These are phyloP conservation scores for Drosophila navojoa DNA, from an alignment of 1,140 invertebrate genomes.

Conservation along the genomic window DNA sequence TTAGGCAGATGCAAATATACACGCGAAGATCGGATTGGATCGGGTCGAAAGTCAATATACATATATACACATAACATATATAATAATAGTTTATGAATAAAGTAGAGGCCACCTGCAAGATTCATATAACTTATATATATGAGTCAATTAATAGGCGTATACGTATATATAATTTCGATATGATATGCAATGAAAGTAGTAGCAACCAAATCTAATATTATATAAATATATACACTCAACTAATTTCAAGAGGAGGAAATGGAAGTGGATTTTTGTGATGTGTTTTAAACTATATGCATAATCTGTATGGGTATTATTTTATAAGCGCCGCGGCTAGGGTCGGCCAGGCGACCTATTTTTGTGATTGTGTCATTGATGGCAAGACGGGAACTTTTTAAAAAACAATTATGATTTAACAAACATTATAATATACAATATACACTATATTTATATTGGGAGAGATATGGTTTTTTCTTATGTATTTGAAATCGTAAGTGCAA, in stretches of 20 bases:
- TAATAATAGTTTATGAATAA: not conserved
- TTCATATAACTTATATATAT: constrained; percentile 20
- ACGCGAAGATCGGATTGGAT: constrained; percentile 2
- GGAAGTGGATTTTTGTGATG: constrained; percentile 44
- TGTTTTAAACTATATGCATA: constrained; percentile 51
- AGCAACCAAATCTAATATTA: constrained; percentile 38
- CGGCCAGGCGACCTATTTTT: constrained; percentile 28
- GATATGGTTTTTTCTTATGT: not conserved
- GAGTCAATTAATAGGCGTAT: constrained; percentile 13
- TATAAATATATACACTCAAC: constrained; percentile 14
- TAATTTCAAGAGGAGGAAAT: constrained; percentile 1
- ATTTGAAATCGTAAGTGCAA: constrained; percentile 18
- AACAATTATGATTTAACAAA: constrained; percentile 17
- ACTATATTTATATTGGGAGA: not conserved
- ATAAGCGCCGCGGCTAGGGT: constrained; percentile 40
- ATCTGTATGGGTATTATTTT: constrained; percentile 76
- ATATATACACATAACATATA: not conserved
- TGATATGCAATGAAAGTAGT: constrained; percentile 12
- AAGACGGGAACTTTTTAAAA: constrained; percentile 3
- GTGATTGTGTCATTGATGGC: constrained; percentile 43
- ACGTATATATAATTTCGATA: not conserved
- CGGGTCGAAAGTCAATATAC: not conserved
- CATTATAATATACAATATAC: constrained; percentile 13
- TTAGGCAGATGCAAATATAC: constrained; percentile 16
- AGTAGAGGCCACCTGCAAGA: constrained; percentile 13